phyloP scores from a whole-genome alignment of 2,113 vertebrate species.

The Psittacara wagleri region DNA sequence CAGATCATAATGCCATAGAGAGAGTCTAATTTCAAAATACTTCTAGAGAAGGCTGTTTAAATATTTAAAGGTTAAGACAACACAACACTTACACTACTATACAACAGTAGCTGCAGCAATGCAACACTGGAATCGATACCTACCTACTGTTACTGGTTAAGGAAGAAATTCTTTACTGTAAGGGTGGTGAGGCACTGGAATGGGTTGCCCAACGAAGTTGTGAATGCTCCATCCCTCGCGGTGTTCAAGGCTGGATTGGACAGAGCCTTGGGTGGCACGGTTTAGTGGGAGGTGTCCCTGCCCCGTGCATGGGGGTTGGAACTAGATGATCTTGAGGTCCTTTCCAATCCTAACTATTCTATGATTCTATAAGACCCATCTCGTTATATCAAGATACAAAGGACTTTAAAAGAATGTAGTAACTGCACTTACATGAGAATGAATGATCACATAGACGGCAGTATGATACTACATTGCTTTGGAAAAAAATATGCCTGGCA shows the following conservation, averaged over 20 bases:
- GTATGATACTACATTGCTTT: not conserved
- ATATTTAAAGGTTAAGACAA: not conserved
- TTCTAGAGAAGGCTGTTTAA: not conserved
- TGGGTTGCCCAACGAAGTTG: too few species aligned
- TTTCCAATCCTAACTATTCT: too few species aligned
- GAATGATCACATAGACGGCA: not conserved
- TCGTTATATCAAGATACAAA: not conserved
- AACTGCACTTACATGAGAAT: not conserved
- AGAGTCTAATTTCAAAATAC: not conserved
- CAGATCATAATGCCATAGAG: not conserved
- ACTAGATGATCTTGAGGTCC: too few species aligned
- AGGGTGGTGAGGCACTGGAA: too few species aligned
- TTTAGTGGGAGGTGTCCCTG: too few species aligned
- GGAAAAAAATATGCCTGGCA: not conserved
- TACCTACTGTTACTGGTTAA: not conserved
- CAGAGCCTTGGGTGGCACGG: too few species aligned
- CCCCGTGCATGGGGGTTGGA: too few species aligned
- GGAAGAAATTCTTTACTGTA: too few species aligned
- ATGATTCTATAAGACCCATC: not conserved
- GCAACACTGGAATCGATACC: not conserved
- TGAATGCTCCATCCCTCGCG: too few species aligned
- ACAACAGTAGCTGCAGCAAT: not conserved
- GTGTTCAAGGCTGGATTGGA: too few species aligned
- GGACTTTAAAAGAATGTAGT: not conserved
- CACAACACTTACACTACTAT: not conserved